Evolutionary conservation across 2,888 invertebrate species (phyloP).

Genomic region (Podabrus alpinus): DNA sequence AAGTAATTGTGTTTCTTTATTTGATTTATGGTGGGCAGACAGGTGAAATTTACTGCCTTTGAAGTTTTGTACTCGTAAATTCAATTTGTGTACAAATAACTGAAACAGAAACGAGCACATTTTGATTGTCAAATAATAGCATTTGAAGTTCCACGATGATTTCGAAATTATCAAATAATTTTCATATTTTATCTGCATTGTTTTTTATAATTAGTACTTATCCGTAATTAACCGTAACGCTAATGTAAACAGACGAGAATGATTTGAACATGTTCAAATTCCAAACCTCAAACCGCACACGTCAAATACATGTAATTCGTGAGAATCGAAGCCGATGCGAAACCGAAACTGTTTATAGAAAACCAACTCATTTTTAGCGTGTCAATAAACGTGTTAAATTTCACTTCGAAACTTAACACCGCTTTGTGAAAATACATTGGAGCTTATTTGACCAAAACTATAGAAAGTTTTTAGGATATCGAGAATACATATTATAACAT

Average conservation of each 20-base stretch:
- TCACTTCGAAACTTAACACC: conserved; percentile 19
- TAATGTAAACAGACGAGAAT: not conserved
- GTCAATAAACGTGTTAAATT: conserved; percentile 26
- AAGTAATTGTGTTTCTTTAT: conserved; percentile 5
- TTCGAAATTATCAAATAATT: not conserved
- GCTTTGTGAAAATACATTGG: conserved; percentile 12
- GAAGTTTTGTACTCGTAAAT: conserved; percentile 5
- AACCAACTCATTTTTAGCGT: conserved; percentile 23
- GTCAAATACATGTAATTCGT: conserved; percentile 21
- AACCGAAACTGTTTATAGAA: conserved; percentile 20
- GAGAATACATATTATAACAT: not conserved
- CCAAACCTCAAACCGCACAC: conserved; percentile 20
- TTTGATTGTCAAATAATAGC: not conserved
- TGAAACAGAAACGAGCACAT: not conserved
- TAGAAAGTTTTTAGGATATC: not conserved
- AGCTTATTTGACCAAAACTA: not conserved
- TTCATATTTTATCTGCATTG: not conserved
- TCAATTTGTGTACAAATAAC: not conserved
- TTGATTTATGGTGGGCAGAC: conserved; percentile 13
- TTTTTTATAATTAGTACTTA: not conserved
- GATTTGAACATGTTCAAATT: conserved; percentile 1
- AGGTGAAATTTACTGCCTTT: conserved; percentile 11
- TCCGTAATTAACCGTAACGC: not conserved
- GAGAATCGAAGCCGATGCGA: conserved; percentile 18
- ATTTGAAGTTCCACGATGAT: not conserved